Conservation (phyloP, 2,888 invertebrate genomes). For the Amphiduros pacificus region DNA sequence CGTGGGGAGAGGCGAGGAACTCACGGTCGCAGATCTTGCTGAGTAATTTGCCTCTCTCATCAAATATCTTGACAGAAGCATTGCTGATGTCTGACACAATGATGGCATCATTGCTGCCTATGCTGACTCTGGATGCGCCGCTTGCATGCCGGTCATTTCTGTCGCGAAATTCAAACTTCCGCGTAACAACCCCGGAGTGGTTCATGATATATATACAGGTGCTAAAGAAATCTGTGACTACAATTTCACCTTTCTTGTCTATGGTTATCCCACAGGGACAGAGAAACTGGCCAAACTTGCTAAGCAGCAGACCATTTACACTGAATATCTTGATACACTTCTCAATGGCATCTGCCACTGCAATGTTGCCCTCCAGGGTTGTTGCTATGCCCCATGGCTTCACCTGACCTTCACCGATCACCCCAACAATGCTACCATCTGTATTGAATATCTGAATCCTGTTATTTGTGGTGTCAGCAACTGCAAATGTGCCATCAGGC, state of each 20-base stretch:
- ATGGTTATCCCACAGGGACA: slow-evolving; percentile 14
- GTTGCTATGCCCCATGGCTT: slow-evolving; percentile 12
- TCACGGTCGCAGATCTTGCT: slow-evolving; percentile 1
- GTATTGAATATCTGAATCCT: slow-evolving; percentile 6
- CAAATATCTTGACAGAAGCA: slow-evolving; percentile 7
- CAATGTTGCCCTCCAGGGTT: slow-evolving; percentile 1
- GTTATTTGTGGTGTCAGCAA: slow-evolving; percentile 13
- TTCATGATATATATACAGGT: background rate
- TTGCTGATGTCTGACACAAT: slow-evolving; percentile 15
- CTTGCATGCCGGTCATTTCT: slow-evolving; percentile 4
- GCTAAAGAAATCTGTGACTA: slow-evolving; percentile 16
- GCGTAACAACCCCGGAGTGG: background rate
- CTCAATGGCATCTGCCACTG: slow-evolving; percentile 11
- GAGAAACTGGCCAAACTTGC: slow-evolving; percentile 7
- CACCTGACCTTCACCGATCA: background rate
- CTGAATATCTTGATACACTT: slow-evolving; percentile 9
- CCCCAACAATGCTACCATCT: background rate
- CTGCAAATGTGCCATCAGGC: slow-evolving; percentile 1
- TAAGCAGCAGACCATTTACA: background rate
- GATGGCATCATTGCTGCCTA: background rate
- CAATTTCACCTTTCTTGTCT: background rate
- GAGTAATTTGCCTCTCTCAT: background rate
- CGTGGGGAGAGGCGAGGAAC: background rate
- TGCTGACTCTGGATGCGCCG: background rate
- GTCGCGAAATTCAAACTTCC: slow-evolving; percentile 10